Evolutionary conservation across 2,797 vertebrate genomes (phyloP).

Genomic region (Botia kubotai): DNA sequence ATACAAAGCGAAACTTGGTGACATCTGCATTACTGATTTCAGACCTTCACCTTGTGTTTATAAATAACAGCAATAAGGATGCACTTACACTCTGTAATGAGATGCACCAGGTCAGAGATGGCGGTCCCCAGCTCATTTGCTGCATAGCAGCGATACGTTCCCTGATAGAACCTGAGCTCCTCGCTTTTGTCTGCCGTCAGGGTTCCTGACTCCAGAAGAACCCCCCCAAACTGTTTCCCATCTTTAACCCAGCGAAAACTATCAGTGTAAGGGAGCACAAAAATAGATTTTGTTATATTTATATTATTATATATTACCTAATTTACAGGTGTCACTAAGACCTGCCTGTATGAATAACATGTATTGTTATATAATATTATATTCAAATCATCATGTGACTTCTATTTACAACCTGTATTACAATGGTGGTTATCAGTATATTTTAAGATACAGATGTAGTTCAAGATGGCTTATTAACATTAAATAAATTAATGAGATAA

Average conservation of each 20-base stretch:
- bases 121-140: constrained; percentile 59
- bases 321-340: too few relatives aligned
- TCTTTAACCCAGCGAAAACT: constrained; percentile 62
- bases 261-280: background rate
- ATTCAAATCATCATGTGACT: too few relatives aligned
- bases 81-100: constrained; percentile 58
- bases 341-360: too few relatives aligned
- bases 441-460: too few relatives aligned
- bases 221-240: constrained; percentile 24
- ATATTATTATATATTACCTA: too few relatives aligned
- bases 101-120: constrained; percentile 40
- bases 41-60: background rate
- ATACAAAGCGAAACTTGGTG: too few relatives aligned
- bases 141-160: constrained; percentile 62
- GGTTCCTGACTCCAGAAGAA: constrained; percentile 16
- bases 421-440: too few relatives aligned
- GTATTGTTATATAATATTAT: too few relatives aligned
- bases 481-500: too few relatives aligned
- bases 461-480: too few relatives aligned
- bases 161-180: constrained; percentile 67
- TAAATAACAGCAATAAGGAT: background rate
- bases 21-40: background rate
- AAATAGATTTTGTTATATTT: too few relatives aligned
- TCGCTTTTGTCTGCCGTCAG: constrained; percentile 10
- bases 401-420: too few relatives aligned